Percentiles rank a stretch among this genome's conserved stretches.
phyloP scores from a whole-genome alignment of 2,888 invertebrate species.

The Amiota minor region DNA sequence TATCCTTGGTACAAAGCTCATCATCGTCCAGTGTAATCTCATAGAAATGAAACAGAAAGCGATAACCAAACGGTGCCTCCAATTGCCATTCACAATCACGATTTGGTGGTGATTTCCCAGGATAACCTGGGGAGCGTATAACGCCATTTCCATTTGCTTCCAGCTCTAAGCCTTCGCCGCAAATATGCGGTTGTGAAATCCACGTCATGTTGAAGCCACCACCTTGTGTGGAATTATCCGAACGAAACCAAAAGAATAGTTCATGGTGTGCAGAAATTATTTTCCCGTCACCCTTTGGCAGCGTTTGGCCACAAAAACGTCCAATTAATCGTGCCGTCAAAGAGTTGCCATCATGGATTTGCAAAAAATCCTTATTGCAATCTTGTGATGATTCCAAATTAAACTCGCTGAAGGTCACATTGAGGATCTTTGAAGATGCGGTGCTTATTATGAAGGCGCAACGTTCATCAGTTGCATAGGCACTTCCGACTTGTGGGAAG shows the following conservation, averaged over 20 bases:
- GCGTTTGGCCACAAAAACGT: slow-evolving; percentile 83
- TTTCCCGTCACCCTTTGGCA: slow-evolving; percentile 80
- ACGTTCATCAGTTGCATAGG: slow-evolving; percentile 78
- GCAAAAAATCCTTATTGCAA: slow-evolving; percentile 81
- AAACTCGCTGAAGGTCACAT: slow-evolving; percentile 85
- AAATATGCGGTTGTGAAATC: slow-evolving; percentile 81
- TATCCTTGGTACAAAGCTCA: slow-evolving; percentile 59
- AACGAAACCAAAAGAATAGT: slow-evolving; percentile 86
- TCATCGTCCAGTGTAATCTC: slow-evolving; percentile 68
- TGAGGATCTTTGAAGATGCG: slow-evolving; percentile 79
- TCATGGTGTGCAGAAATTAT: slow-evolving; percentile 83
- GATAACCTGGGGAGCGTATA: slow-evolving; percentile 90
- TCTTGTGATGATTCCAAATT: slow-evolving; percentile 76
- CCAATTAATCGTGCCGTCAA: slow-evolving; percentile 82
- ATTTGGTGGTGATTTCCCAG: slow-evolving; percentile 87
- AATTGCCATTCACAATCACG: slow-evolving; percentile 89
- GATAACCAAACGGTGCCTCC: slow-evolving; percentile 79
- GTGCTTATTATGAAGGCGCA: slow-evolving; percentile 89
- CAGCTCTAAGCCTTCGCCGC: slow-evolving; percentile 78
- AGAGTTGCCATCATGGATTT: slow-evolving; percentile 89
- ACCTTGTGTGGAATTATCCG: slow-evolving; percentile 77
- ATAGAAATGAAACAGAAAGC: slow-evolving; percentile 85
- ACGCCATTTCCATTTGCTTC: slow-evolving; percentile 78
- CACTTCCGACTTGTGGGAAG: slow-evolving; percentile 76
- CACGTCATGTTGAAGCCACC: slow-evolving; percentile 86